Evolutionary conservation across 1,140 invertebrate genomes (phyloP), one percentile per base, ranked within the genome.

Genomic region (Pectinophora gossypiella): DNA sequence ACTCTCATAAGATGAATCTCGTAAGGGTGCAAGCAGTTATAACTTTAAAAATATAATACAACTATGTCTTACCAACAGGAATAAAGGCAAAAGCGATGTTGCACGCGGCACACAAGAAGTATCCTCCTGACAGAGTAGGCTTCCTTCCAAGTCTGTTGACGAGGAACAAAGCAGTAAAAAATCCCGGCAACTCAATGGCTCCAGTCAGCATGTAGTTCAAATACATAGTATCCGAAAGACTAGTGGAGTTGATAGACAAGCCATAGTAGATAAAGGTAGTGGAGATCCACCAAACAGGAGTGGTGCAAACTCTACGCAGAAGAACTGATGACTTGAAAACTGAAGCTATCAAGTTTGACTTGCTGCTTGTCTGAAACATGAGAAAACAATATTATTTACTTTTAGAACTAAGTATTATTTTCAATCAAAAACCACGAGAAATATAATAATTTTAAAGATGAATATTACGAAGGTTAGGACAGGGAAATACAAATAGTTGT

Each of bases 231-330:
- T 94, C 94, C 12, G 90, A 91, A 42, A 96, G 87, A 52, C 92
- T 91, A 7, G 94, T 93, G 0, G 95, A 92, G 68, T 95, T 95
- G 10, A 96, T 90, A 2, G 94, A 94, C 22, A 97, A 76, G 0
- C 95, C 95, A 64, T 96, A 96, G 72, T 95, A 96, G 9, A 95
- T 91, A 54, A 96, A 92, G 0, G 92, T 91, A 59, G 91, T 91
- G 0, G 92, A 91, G 9, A 93, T 90, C 93, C 92, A 95, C 78
- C 90, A 93, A 58, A 94, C 89, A 13, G 90, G 92, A 46, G 92
- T 92, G n/a, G 91, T 91, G 6, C 91, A 81, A 53, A 94, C 89
- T 49, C 93, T 88, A 64, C 91, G 89, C 59, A 94, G 69, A 59
- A 92, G 88, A n/a, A 89, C 88, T 1, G 82, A 85, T 0, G 92